Conservation (phyloP, 1,140 invertebrate genomes). For the Neodiprion fabricii region DNA sequence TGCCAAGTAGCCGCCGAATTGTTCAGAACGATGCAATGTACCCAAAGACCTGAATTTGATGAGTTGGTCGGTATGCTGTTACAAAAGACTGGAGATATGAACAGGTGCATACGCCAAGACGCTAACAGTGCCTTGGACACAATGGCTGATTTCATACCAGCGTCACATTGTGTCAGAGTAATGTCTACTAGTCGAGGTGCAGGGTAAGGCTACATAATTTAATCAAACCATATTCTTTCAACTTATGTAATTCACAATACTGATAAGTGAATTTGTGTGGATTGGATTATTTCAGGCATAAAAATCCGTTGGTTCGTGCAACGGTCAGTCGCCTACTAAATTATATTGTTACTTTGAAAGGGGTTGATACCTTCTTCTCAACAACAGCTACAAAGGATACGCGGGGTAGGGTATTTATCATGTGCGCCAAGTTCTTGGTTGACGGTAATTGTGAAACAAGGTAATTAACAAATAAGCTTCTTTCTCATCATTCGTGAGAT, state of each 20-base stretch:
- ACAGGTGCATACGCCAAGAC: conserved; percentile 28
- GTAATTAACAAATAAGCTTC: conserved; percentile 19
- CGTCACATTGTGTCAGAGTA: conserved; percentile 24
- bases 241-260: not conserved
- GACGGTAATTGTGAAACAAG: conserved; percentile 35
- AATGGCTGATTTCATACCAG: conserved; percentile 29
- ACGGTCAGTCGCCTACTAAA: conserved; percentile 30
- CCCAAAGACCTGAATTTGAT: conserved; percentile 34
- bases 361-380: conserved; percentile 27
- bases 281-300: conserved; percentile 22
- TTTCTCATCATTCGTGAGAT: not conserved
- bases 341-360: conserved; percentile 26
- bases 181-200: conserved; percentile 18
- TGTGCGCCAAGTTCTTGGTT: conserved; percentile 31
- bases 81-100: conserved; percentile 32
- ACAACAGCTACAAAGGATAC: conserved; percentile 24
- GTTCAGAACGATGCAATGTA: conserved; percentile 31
- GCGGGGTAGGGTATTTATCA: conserved; percentile 27
- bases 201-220: conserved; percentile 17
- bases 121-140: conserved; percentile 30
- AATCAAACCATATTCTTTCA: not conserved
- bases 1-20: conserved; percentile 31
- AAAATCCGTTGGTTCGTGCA: conserved; percentile 30
- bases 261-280: conserved; percentile 10
- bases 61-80: conserved; percentile 27